Base-by-base conservation (phyloP, 2,797 vertebrate genomes). In the Centropyge bicolor region DNA sequence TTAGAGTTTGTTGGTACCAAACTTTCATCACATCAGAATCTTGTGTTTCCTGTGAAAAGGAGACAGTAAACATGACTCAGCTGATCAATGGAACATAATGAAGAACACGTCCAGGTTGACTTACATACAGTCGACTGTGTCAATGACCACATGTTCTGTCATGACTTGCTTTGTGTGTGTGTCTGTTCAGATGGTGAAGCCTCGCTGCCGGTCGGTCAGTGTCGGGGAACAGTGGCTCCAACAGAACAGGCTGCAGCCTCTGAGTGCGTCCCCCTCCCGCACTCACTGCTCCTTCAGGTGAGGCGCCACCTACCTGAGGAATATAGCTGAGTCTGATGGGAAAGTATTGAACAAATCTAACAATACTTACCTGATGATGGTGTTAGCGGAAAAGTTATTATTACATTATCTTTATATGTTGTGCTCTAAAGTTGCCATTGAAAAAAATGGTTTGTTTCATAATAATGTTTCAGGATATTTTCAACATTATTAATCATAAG, bases 171-270 rank as follows among this genome's bases (percentile, higher is more conserved):
- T 8, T 64, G 24, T 64, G 49, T 0, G 11, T 51, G 13, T 79
- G 20, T 69, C 27, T 74, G 36, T 35, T 61, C 71, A 93, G 92
- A 86, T 91, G 92, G 90, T 86, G 71, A 93, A 92, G 85, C 96
- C 97, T 80, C 95, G 97, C 70, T 97, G 96, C 78, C 95, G 97
- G 66, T 98, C 98, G 0, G 96, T 98, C 82, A 99, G 98, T 51
- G 96, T 97, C 55, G 97, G 97, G 0, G 98, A 98, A 74, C 95
- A 96, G 87, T 97, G 96, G 87, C 96, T 96, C 41, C 97, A 96
- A 24, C 96, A 93, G 89, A 93, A 94, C 90, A 95, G 96, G 90
- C 96, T 97, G 63, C 97, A 97, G 87, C 94, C 97, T 31, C 76
- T 96, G 4, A 96, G 96, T 14, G 95, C 92, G 3, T 99, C 98